Evolutionary conservation across 2,888 invertebrate species (phyloP).

Genomic region (Pecten maximus): DNA sequence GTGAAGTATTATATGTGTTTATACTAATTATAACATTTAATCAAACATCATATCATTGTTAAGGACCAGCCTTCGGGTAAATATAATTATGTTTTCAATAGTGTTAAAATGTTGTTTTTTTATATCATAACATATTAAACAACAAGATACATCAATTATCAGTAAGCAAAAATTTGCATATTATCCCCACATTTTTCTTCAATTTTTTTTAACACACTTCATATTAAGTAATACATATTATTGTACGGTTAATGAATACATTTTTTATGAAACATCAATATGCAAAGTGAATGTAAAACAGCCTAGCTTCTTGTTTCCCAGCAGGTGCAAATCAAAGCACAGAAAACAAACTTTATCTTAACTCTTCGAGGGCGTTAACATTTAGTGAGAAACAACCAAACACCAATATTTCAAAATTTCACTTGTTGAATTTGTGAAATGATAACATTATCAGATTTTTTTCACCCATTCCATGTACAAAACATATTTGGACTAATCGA

Average conservation of each 20-base stretch:
- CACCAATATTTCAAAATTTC: too few relatives aligned
- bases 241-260: background rate
- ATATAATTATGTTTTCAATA: background rate
- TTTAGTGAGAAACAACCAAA: too few relatives aligned
- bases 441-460: too few relatives aligned
- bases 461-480: too few relatives aligned
- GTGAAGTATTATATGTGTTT: background rate
- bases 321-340: background rate
- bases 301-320: background rate
- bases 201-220: background rate
- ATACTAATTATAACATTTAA: background rate
- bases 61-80: slow-evolving; percentile 29
- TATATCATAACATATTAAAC: background rate
- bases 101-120: too few relatives aligned
- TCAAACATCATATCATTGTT: background rate
- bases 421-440: too few relatives aligned
- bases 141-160: background rate
- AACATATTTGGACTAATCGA: too few relatives aligned
- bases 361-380: too few relatives aligned
- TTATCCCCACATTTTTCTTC: too few relatives aligned
- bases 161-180: background rate
- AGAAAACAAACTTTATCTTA: too few relatives aligned
- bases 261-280: background rate
- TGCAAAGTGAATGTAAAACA: background rate
- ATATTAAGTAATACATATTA: background rate